phyloP scores from a whole-genome alignment of 2,888 invertebrate species.

The Parthenolecanium corni region DNA sequence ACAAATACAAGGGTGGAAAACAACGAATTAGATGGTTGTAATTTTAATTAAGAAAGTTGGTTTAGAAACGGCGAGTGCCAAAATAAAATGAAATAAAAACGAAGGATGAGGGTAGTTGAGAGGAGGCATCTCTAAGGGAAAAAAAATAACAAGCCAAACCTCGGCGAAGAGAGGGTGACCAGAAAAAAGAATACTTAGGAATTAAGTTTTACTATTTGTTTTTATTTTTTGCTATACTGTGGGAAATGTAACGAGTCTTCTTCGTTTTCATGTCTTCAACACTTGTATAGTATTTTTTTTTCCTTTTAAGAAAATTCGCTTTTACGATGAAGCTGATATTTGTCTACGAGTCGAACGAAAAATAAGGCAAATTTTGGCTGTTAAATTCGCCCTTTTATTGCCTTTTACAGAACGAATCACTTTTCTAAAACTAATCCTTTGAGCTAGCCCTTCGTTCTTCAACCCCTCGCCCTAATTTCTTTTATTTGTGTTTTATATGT shows the following conservation, averaged over 20 bases:
- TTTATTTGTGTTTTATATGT: too few relatives aligned
- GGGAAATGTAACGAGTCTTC: neutral
- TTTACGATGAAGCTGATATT: neutral
- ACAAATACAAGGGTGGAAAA: neutral
- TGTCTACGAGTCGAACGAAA: neutral
- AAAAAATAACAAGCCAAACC: neutral
- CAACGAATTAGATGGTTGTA: constrained; percentile 17
- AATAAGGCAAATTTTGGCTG: neutral
- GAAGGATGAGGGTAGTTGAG: too few relatives aligned
- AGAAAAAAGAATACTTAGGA: neutral
- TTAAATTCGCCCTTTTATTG: neutral
- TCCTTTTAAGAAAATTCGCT: neutral
- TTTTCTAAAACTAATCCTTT: neutral
- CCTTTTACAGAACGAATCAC: neutral
- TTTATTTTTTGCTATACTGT: constrained; percentile 6
- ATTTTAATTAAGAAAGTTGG: constrained; percentile 20
- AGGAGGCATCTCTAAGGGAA: too few relatives aligned
- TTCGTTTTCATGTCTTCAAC: neutral
- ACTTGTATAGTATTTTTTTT: neutral
- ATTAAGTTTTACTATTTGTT: constrained; percentile 14
- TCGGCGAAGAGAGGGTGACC: neutral
- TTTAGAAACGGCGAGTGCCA: neutral
- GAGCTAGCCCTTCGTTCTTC: too few relatives aligned
- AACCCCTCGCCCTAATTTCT: too few relatives aligned
- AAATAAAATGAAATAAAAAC: neutral